Base-by-base conservation (phyloP, 2,888 invertebrate genomes). In the Drosophila histrio region DNA sequence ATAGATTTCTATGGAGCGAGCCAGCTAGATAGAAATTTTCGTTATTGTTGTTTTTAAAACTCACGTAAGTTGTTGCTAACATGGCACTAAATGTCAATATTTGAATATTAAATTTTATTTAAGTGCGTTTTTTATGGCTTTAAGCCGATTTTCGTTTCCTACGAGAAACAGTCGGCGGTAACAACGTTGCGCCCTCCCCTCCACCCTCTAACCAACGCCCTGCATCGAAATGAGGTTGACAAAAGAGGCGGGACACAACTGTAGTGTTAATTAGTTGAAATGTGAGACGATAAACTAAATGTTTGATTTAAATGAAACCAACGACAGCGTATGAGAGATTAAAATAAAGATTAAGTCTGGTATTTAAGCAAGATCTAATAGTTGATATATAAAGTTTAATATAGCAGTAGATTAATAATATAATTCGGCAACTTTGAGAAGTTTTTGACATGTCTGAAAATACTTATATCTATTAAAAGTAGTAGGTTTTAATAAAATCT, bases 11-110 rank as follows among this genome's bases (percentile, higher is more conserved):
- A 59, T 63, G 41, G 21, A 52, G 13, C 49, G 50, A 32, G 17
- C 38, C 38, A 39, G 50, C 26, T 34, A 46, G 39, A 56, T 53
- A 67, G 57, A 72, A 60, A 57, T 57, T 34, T 22, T 34, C 32
- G 59, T 46, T 49, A n/a, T 47, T 57, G 30, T 32, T 49, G 38
- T 17, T 41, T 41, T 26, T 58, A 49, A 68, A 78, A 70, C 72
- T 72, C 78, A 85, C 82, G 77, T 83, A 81, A 83, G 82, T 87
- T 83, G 82, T 70, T 76, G 88, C 87, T 87, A 89, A 89, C 83
- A 88, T 81, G 80, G 73, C 85, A 88, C 81, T 88, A 89, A 88
- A 89, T 89, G 89, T 88, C 88, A 89, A 89, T 83, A 89, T 87
- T 87, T 86, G 82, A 89, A 89, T 82, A 86, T 86, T 81, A 88